Conservation (phyloP, 1,140 invertebrate species). For the Formica selysi region DNA sequence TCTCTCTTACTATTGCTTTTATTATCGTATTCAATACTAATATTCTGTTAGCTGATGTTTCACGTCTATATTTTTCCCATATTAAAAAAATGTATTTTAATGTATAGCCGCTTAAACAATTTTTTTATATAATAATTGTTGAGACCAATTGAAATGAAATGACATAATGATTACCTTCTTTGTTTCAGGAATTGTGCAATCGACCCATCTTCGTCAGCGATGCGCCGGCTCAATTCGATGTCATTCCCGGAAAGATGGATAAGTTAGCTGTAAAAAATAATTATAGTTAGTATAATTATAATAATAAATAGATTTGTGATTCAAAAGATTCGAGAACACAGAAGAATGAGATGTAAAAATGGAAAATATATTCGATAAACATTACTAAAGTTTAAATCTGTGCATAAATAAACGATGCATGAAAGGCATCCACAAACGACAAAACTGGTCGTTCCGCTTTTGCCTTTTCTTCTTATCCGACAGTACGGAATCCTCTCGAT, state of each 20-base stretch:
- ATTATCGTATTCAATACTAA: not conserved
- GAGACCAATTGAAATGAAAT: not conserved
- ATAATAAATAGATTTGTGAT: not conserved
- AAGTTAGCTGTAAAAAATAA: slow-evolving; percentile 81
- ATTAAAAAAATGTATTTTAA: not conserved
- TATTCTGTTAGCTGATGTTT: not conserved
- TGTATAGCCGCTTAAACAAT: not conserved
- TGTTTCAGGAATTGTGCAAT: slow-evolving; percentile 91
- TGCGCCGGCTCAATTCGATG: slow-evolving; percentile 92
- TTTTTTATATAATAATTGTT: not conserved
- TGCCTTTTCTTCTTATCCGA: slow-evolving; percentile 50
- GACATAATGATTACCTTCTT: slow-evolving; percentile 20
- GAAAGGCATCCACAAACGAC: slow-evolving; percentile 42
- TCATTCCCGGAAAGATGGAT: slow-evolving; percentile 95
- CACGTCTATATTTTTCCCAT: not conserved
- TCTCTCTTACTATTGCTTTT: not conserved
- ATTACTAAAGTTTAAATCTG: not conserved
- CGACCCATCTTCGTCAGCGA: slow-evolving; percentile 94
- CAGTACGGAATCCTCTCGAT: slow-evolving; percentile 70
- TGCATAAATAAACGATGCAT: slow-evolving; percentile 47
- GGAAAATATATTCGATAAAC: not conserved
- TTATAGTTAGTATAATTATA: not conserved
- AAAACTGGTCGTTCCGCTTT: slow-evolving; percentile 76
- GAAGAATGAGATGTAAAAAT: not conserved
- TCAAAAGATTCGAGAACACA: not conserved